Base-by-base conservation (phyloP, 2,113 vertebrate genomes). In the Cyanoderma ruficeps region DNA sequence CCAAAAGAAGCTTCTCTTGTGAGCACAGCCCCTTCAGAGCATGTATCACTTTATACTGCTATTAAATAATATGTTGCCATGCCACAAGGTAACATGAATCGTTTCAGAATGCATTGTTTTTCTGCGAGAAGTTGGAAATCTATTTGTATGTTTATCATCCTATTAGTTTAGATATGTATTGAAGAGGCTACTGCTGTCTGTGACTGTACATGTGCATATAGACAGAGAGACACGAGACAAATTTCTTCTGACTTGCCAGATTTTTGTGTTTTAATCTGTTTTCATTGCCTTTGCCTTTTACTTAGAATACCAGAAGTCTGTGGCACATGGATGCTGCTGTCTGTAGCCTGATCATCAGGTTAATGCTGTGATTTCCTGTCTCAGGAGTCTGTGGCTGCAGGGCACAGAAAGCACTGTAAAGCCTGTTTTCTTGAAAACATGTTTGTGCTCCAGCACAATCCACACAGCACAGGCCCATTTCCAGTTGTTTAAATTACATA, bases 311-410 rank as follows among this genome's bases (percentile, higher is more conserved):
- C 2, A 0, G 22, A 55, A 80, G 31, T 60, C 59, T 49, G 28
- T 41, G 64, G 68, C 52, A 52, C 37, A 14, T 15, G 11, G 41
- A 49, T 68, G 35, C 84, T 84, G 65, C 61, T 87, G 79, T 60
- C 85, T 91, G 75, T 50, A 37, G 52, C 68, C 60, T 63, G 82
- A 95, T 69, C 57, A 59, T 85, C 55, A 70, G 84, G 85, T 68
- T 91, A 76, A 41, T n/a, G 39, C 59, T 72, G 85, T 88, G 88
- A 90, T 94, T 87, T 93, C 92, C 90, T 80, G 64, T 72, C 68
- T 49, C 11, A 0, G 49, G 44, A 95, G 61, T 39, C 63, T 59
- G 33, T 93, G 82, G 82, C 90, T 90, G 67, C 68, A 88, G 82
- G 87, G 82, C 82, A 86, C 78, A 68, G 71, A 56, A 53, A 80